Base-by-base conservation (phyloP, 2,888 invertebrate genomes). In the Drosophila mercatorum region DNA sequence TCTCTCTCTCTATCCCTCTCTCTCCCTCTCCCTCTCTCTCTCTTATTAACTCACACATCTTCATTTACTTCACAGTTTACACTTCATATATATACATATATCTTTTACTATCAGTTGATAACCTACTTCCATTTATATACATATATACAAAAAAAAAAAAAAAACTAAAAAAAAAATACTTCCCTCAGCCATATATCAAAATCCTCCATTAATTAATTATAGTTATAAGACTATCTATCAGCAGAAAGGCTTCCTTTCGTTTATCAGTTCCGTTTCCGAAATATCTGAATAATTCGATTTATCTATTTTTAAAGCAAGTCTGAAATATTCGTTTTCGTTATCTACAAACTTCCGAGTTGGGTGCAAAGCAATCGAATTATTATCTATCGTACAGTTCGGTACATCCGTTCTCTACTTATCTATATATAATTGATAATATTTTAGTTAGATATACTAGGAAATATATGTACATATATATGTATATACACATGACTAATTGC, bases 261-360 rank as follows among this genome's bases (percentile, higher is more conserved):
- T 60, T 75, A 62, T 51, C 68, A 62, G 26, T 57, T 64, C 59
- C 71, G 72, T 41, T 68, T 41, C 31, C 47, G 36, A 38, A 46
- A 34, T 46, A 40, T 43, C 57, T 66, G 28, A n/a, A 38, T 12
- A 7, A 17, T 26, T 38, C 26, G 4, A 14, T 53, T 40, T 53
- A 53, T 53, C 40, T 53, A 38, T 40, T 14, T 26, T 26, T 2
- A 26, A 53, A 40, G 28, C n/a, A 40, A 53, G 3, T 12, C 26
- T 8, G 0, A 8, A 14, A 40, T n/a, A 14, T 26, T 14, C 14
- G n/a, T 4, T 40, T 34, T 41, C 11, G 11, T 49, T 70, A 71
- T 70, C 71, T 5, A 1, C 10, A 26, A 3, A 64, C 64, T 75
- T 75, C 57, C 75, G 60, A 60, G 3, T 51, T 12, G 38, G 14